phyloP scores from a whole-genome alignment of 2,797 vertebrate genomes.

The Coccyzus lansbergi region DNA sequence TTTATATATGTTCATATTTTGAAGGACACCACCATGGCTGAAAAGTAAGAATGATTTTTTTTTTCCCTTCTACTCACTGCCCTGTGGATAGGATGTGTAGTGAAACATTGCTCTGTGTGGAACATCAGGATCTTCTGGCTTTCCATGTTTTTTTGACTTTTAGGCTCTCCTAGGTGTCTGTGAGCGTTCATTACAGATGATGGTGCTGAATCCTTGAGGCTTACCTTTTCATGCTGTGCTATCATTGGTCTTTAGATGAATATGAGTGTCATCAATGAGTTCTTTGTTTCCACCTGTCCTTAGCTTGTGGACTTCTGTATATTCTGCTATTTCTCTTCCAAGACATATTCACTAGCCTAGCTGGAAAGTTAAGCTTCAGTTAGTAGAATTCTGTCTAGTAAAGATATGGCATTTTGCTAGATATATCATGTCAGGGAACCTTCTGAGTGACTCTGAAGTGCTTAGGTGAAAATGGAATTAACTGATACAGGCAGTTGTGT shows the following conservation, averaged over 20 bases:
- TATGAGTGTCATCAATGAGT: not conserved
- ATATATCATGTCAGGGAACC: not conserved
- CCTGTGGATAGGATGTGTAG: not conserved
- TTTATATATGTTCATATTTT: slow-evolving; percentile 98
- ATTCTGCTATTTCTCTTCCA: not conserved
- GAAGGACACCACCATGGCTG: slow-evolving; percentile 92
- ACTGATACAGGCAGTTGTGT: not conserved
- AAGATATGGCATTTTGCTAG: not conserved
- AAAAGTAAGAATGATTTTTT: slow-evolving; percentile 83
- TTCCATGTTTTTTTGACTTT: not conserved
- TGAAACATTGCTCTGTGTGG: not conserved
- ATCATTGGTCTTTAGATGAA: not conserved
- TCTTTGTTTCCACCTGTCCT: not conserved
- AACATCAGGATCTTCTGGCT: not conserved
- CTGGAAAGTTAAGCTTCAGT: not conserved
- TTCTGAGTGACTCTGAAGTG: not conserved
- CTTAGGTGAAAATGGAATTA: not conserved
- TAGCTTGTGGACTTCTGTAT: not conserved
- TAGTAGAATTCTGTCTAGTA: not conserved
- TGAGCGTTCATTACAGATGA: not conserved
- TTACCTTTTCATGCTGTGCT: not conserved
- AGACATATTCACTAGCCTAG: not conserved
- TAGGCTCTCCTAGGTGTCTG: not conserved
- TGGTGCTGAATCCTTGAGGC: not conserved
- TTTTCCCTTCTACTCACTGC: not conserved